Conservation (phyloP, 2,888 invertebrate species). For the Thalpophila matura region DNA sequence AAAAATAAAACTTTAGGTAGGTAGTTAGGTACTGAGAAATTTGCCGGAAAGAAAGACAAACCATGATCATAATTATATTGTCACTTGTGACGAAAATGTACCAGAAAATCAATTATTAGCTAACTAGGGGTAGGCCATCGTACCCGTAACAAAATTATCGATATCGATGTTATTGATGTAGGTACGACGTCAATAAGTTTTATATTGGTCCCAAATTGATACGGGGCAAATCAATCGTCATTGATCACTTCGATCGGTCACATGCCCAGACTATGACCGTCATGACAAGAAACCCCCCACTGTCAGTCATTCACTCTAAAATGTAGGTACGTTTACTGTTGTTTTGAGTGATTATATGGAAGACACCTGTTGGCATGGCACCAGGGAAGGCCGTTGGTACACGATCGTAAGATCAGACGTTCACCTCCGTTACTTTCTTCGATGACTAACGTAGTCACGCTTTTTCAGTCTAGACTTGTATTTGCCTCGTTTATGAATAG, state of each 20-base stretch:
- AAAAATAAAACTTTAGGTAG: neutral
- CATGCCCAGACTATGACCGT: conserved; percentile 4
- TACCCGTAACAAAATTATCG: neutral
- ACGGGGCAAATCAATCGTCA: conserved; percentile 26
- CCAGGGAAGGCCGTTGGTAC: conserved; percentile 60
- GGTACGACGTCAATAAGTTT: neutral
- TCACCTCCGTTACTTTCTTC: conserved; percentile 70
- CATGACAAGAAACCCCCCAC: conserved; percentile 9
- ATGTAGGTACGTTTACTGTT: conserved; percentile 13
- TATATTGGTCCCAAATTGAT: conserved; percentile 21
- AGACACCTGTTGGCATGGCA: conserved; percentile 53
- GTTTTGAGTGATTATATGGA: conserved; percentile 29
- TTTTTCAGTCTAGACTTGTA: conserved; percentile 53
- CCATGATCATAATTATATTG: too few relatives aligned
- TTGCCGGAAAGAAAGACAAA: too few relatives aligned
- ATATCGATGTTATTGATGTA: conserved; percentile 20
- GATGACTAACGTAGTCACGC: conserved; percentile 59
- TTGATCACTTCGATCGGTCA: neutral
- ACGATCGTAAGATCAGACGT: conserved; percentile 63
- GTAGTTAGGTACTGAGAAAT: too few relatives aligned
- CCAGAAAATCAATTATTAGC: neutral
- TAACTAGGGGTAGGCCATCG: conserved; percentile 1
- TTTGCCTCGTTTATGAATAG: conserved; percentile 54
- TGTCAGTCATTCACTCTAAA: conserved; percentile 13
- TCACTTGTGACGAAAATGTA: neutral